phyloP scores from a whole-genome alignment of 2,888 invertebrate genomes.

The Sphaerophoria rueppellii region DNA sequence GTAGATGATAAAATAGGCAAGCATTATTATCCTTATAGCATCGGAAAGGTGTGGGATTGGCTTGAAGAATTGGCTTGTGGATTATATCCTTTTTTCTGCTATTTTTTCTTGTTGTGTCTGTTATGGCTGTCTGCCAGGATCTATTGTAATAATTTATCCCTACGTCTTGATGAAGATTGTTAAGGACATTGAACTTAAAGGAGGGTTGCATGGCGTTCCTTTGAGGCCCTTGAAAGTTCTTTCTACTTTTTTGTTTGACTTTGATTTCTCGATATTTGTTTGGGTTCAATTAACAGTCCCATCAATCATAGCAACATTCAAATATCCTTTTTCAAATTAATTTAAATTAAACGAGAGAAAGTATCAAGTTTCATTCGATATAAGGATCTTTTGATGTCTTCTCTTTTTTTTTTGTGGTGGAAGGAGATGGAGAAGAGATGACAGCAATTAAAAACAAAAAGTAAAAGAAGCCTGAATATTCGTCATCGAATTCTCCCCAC shows the following conservation, averaged over 20 bases:
- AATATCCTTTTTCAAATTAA: slow-evolving; percentile 5
- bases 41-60: neutral
- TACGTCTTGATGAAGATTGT: slow-evolving; percentile 4
- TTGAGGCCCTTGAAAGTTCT: neutral
- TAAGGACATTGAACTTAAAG: slow-evolving; percentile 43
- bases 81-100: neutral
- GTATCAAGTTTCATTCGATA: slow-evolving; percentile 51
- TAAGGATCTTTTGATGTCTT: slow-evolving; percentile 25
- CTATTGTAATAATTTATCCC: slow-evolving; percentile 47
- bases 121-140: slow-evolving; percentile 35
- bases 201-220: neutral
- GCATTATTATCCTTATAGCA: neutral
- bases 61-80: slow-evolving; percentile 2
- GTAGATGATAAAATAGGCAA: slow-evolving; percentile 15
- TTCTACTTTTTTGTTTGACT: neutral
- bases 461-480: too few relatives aligned
- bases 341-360: neutral
- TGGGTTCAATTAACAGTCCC: neutral
- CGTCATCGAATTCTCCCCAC: slow-evolving; percentile 35
- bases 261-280: neutral
- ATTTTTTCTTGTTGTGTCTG: slow-evolving; percentile 22
- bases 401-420: too few relatives aligned
- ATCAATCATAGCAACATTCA: neutral
- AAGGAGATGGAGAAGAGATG: too few relatives aligned
- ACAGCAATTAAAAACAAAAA: slow-evolving; percentile 25